Evolutionary conservation across 2,797 vertebrate species (phyloP).

Genomic region (Melanotaenia maccullochi): DNA sequence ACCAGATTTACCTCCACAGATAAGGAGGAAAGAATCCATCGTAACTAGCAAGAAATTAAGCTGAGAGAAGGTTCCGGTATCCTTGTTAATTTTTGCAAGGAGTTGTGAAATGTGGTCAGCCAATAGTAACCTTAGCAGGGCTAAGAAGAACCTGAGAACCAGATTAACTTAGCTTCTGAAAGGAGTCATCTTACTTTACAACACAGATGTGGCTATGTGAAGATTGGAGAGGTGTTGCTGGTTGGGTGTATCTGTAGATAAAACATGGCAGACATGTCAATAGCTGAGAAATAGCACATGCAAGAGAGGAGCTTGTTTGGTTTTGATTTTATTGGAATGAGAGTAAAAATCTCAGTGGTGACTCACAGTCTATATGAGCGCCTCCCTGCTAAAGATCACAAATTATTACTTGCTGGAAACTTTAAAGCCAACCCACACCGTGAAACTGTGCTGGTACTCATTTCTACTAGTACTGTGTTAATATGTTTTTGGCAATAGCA

Average conservation of each 20-base stretch:
- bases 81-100: conserved; percentile 13
- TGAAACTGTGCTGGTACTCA: conserved; percentile 6
- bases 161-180: conserved; percentile 9
- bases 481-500: neutral
- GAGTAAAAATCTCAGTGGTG: conserved; percentile 26
- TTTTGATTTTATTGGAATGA: conserved; percentile 32
- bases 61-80: conserved; percentile 12
- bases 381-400: conserved; percentile 2
- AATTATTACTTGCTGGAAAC: conserved; percentile 25
- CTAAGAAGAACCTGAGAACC: conserved; percentile 34
- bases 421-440: conserved; percentile 16
- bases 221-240: conserved; percentile 14
- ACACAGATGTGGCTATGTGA: conserved; percentile 23
- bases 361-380: conserved; percentile 28
- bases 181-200: conserved; percentile 12
- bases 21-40: conserved; percentile 7
- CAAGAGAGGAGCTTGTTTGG: neutral
- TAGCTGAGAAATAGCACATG: neutral
- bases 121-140: conserved; percentile 5
- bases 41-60: conserved; percentile 19
- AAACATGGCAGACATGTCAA: neutral
- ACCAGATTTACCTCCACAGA: conserved; percentile 30
- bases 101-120: conserved; percentile 14
- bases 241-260: conserved; percentile 5
- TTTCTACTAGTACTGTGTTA: too few species aligned